Percentiles rank a stretch among this genome's conserved stretches.
Conservation (phyloP, 2,113 vertebrate species). For the Syrmaticus mikado region DNA sequence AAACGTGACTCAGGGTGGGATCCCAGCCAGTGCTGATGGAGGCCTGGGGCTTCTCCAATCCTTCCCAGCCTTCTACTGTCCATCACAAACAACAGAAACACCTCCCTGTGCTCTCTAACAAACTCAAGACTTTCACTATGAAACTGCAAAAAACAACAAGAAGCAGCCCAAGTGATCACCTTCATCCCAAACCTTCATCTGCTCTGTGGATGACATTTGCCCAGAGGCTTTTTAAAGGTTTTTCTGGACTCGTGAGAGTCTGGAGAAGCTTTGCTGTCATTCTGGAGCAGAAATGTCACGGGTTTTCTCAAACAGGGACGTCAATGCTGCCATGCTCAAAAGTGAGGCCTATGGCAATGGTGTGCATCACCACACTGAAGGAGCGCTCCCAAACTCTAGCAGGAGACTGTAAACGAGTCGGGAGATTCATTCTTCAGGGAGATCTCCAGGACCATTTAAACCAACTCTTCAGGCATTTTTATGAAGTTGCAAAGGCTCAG, state of each 20-base stretch:
- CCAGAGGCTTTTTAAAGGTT: background rate
- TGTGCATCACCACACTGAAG: rapidly evolving
- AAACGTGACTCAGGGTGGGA: background rate
- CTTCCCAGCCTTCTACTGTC: background rate
- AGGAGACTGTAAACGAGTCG: background rate
- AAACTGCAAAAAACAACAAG: background rate
- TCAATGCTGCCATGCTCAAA: background rate
- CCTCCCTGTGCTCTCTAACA: background rate
- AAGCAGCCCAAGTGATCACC: background rate
- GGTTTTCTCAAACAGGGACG: background rate
- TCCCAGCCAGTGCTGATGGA: background rate
- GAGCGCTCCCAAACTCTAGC: background rate
- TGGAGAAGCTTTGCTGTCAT: background rate
- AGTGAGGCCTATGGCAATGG: rapidly evolving
- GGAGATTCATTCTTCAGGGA: background rate
- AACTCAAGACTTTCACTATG: background rate
- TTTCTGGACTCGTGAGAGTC: background rate
- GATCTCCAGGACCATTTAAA: background rate
- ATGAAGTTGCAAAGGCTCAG: background rate
- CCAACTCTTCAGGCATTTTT: background rate
- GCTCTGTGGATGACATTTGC: background rate
- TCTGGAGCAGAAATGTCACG: background rate
- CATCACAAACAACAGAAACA: background rate
- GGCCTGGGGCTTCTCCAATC: background rate
- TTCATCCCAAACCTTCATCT: background rate